phyloP scores from a whole-genome alignment of 1,140 invertebrate genomes.

The Dendroctonus ponderosae region DNA sequence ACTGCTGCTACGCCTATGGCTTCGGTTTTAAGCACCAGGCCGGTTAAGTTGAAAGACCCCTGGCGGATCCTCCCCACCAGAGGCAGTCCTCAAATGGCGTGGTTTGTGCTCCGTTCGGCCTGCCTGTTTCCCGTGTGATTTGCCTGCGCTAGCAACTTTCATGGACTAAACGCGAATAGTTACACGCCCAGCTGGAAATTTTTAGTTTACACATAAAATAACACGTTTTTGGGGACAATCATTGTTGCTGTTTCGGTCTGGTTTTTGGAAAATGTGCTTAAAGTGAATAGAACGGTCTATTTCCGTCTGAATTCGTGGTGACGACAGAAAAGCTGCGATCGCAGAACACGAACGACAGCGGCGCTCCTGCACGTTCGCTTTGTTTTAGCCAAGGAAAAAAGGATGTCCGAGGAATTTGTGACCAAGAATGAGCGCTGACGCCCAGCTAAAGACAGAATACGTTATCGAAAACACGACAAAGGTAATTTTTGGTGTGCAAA shows the following conservation, averaged over 20 bases:
- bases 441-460: conserved; percentile 27
- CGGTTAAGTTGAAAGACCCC: conserved; percentile 30
- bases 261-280: conserved; percentile 16
- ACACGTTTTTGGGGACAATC: background rate
- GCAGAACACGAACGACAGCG: conserved; percentile 13
- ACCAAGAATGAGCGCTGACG: conserved; percentile 37
- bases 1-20: conserved; percentile 15
- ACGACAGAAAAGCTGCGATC: conserved; percentile 22
- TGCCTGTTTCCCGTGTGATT: conserved; percentile 45
- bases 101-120: conserved; percentile 48
- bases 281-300: conserved; percentile 14
- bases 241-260: background rate
- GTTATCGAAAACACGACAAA: conserved; percentile 36
- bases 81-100: conserved; percentile 50
- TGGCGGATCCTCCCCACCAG: conserved; percentile 39
- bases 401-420: conserved; percentile 21
- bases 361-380: conserved; percentile 2
- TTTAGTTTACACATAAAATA: conserved; percentile 31
- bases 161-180: conserved; percentile 29
- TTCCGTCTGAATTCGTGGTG: conserved; percentile 9
- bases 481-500: conserved; percentile 30
- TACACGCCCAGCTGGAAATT: conserved; percentile 44
- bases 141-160: conserved; percentile 42
- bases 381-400: conserved; percentile 13
- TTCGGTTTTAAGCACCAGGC: conserved; percentile 20